Percentiles rank a stretch among this genome's conserved stretches.
These are phyloP conservation scores for Neosalanx taihuensis DNA, from an alignment of 2,797 vertebrate genomes.

Conservation along the genomic window DNA sequence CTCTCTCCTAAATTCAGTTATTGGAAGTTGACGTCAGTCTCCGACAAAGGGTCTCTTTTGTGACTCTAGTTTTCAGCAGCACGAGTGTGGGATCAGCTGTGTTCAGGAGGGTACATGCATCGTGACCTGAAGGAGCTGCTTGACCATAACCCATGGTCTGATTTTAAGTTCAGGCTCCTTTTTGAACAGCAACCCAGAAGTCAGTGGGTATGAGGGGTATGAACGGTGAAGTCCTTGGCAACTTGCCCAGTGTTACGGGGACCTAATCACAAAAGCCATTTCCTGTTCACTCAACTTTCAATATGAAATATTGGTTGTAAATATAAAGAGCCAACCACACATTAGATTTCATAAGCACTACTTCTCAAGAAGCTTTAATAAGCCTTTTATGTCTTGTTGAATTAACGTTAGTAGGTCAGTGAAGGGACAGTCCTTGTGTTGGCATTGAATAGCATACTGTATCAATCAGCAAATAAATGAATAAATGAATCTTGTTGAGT, in stretches of 20 bases:
- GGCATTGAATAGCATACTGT: too few relatives aligned
- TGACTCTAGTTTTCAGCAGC: slow-evolving; percentile 40
- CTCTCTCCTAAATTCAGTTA: slow-evolving; percentile 63
- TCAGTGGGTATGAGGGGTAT: too few relatives aligned
- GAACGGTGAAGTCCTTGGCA: slow-evolving; percentile 24
- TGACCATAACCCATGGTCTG: slow-evolving; percentile 45
- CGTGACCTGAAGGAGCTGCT: slow-evolving; percentile 24
- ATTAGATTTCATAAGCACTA: slow-evolving; percentile 31
- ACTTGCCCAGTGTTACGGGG: slow-evolving; percentile 55
- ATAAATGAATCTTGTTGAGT: too few relatives aligned
- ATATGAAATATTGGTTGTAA: slow-evolving; percentile 56
- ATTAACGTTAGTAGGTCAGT: too few relatives aligned
- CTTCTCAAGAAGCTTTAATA: too few relatives aligned
- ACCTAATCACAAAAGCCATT: slow-evolving; percentile 59
- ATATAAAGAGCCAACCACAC: slow-evolving; percentile 43
- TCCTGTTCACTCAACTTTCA: slow-evolving; percentile 30
- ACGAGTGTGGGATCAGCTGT: slow-evolving; percentile 60
- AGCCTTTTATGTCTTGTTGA: too few relatives aligned
- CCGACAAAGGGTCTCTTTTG: slow-evolving; percentile 55
- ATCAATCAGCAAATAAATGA: too few relatives aligned
- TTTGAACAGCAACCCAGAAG: too few relatives aligned
- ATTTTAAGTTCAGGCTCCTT: slow-evolving; percentile 22
- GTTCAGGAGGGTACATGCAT: slow-evolving; percentile 33
- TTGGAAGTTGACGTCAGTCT: slow-evolving; percentile 59
- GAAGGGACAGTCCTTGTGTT: too few relatives aligned